Evolutionary conservation across 2,113 vertebrate genomes (phyloP).

Genomic region (Siniperca knerii): DNA sequence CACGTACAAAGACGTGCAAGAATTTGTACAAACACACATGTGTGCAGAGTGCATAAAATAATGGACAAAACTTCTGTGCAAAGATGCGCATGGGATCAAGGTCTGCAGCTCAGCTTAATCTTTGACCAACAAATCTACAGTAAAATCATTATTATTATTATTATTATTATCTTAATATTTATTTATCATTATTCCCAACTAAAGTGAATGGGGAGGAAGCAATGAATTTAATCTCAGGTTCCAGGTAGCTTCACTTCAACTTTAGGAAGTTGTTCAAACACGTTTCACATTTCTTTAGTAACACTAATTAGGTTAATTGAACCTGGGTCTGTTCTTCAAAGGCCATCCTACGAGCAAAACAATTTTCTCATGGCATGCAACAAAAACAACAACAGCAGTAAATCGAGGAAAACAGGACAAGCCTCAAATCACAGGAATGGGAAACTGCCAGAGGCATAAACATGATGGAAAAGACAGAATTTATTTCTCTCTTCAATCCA

Average conservation of each 20-base stretch:
- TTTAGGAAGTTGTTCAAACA: background rate
- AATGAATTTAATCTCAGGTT: background rate
- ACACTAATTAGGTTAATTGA: constrained; percentile 28
- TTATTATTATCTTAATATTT: background rate
- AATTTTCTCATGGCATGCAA: constrained; percentile 35
- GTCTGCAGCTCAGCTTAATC: constrained; percentile 18
- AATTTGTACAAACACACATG: constrained; percentile 36
- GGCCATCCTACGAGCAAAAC: constrained; percentile 33
- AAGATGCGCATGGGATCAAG: constrained; percentile 13
- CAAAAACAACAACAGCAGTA: constrained; percentile 54
- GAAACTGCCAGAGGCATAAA: constrained; percentile 55
- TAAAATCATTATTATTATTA: background rate
- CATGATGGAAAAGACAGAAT: constrained; percentile 44
- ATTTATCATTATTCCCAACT: background rate
- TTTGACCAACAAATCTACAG: constrained; percentile 36
- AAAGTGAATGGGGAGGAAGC: background rate
- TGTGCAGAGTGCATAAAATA: constrained; percentile 28
- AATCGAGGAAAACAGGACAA: constrained; percentile 44
- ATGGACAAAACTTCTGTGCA: constrained; percentile 33
- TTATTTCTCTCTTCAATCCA: constrained; percentile 19
- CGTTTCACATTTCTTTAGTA: background rate
- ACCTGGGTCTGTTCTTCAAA: constrained; percentile 6
- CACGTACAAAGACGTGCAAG: constrained; percentile 19
- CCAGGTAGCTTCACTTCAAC: background rate
- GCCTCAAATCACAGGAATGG: constrained; percentile 54